Evolutionary conservation across 1,140 invertebrate species (phyloP).

Genomic region (Sitobion miscanthi): DNA sequence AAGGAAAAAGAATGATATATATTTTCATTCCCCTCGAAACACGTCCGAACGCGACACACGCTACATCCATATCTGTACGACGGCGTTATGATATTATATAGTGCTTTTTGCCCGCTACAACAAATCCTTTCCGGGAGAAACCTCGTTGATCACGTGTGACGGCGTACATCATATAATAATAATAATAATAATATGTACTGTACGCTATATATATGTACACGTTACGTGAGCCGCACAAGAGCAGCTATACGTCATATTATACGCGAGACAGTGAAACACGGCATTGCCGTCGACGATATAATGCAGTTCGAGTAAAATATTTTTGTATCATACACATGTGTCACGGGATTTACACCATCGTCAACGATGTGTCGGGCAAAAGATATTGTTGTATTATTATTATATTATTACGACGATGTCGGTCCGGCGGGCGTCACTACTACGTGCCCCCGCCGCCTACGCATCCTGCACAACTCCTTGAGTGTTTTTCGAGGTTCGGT

Average conservation of each 20-base stretch:
- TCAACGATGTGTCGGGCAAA: background rate
- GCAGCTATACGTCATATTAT: background rate
- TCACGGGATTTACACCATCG: background rate
- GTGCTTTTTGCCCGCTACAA: background rate
- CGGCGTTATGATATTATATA: background rate
- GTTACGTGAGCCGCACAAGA: background rate
- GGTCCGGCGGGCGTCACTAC: background rate
- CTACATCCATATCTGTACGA: background rate
- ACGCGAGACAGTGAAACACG: background rate
- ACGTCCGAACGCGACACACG: background rate
- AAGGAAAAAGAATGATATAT: background rate
- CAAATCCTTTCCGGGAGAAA: background rate
- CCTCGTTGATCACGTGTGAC: conserved; percentile 9
- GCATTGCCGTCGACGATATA: background rate
- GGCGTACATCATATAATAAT: background rate
- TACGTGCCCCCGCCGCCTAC: background rate
- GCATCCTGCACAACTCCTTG: background rate
- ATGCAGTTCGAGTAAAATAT: background rate
- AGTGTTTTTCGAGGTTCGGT: background rate
- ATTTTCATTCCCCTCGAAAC: background rate
- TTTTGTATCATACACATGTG: background rate
- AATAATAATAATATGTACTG: background rate
- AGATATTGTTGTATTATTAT: background rate
- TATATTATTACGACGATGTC: background rate
- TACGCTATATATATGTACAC: background rate